phyloP scores from a whole-genome alignment of 2,888 invertebrate genomes.

The Notodonta ziczac region DNA sequence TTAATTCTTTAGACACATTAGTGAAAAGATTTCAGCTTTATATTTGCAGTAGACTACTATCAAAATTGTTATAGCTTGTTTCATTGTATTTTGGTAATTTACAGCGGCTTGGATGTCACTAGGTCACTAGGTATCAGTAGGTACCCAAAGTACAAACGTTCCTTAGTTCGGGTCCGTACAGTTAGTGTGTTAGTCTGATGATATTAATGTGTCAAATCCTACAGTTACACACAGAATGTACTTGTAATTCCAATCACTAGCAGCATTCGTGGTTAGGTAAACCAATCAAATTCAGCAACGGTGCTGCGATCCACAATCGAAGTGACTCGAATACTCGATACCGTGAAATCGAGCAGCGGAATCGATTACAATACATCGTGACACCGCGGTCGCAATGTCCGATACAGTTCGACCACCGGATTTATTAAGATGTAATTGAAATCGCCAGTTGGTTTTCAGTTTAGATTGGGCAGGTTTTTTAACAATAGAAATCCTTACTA shows the following conservation, averaged over 20 bases:
- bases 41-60: too few relatives aligned
- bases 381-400: conserved; percentile 39
- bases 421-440: conserved; percentile 50
- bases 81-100: too few relatives aligned
- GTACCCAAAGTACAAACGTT: too few relatives aligned
- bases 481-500: background rate
- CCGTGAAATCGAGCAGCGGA: conserved; percentile 42
- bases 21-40: too few relatives aligned
- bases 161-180: too few relatives aligned
- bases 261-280: conserved; percentile 14
- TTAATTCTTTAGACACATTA: too few relatives aligned
- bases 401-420: conserved; percentile 34
- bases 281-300: conserved; percentile 9
- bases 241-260: background rate
- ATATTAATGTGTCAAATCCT: background rate
- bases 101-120: too few relatives aligned
- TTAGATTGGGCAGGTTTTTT: conserved; percentile 13
- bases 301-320: conserved; percentile 21
- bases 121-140: too few relatives aligned
- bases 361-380: conserved; percentile 50
- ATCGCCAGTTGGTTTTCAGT: conserved; percentile 33
- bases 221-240: background rate
- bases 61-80: too few relatives aligned
- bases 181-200: too few relatives aligned
- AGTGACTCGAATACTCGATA: conserved; percentile 28